Evolutionary conservation across 2,113 vertebrate genomes (phyloP).

Genomic region (Pampusana beccarii): DNA sequence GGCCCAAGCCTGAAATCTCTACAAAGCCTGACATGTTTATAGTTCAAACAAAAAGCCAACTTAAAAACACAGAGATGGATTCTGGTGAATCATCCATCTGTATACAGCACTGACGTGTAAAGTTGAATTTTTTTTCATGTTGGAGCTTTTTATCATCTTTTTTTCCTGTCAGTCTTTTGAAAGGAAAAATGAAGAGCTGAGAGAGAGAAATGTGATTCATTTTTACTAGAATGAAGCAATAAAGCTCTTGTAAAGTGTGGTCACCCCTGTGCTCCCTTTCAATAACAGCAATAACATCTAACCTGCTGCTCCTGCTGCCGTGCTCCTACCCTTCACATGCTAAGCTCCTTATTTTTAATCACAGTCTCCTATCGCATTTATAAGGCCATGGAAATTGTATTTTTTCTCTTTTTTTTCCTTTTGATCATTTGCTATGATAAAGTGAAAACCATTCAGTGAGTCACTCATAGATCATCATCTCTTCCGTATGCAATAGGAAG

Average conservation of each 20-base stretch:
- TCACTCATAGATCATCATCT: conserved; percentile 1
- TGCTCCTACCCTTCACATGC: background rate
- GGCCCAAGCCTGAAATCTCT: background rate
- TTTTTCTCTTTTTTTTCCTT: background rate
- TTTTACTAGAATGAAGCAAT: conserved; percentile 43
- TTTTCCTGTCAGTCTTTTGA: conserved; percentile 25
- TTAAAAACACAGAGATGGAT: background rate
- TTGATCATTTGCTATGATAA: background rate
- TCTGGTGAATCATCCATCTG: conserved; percentile 53
- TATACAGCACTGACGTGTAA: conserved; percentile 16
- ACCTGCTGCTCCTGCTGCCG: background rate
- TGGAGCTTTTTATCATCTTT: conserved; percentile 38
- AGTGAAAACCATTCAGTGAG: conserved; percentile 33
- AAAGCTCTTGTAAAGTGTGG: conserved; percentile 26
- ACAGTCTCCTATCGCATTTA: background rate
- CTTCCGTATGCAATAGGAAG: background rate
- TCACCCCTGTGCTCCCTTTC: conserved; percentile 15
- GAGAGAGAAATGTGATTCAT: conserved; percentile 39
- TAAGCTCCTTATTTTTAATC: conserved; percentile 39
- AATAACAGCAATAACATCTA: conserved; percentile 31
- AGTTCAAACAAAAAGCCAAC: conserved; percentile 38
- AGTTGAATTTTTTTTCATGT: background rate
- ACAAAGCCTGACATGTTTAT: conserved; percentile 10
- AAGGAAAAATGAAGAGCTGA: background rate
- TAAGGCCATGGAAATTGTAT: background rate